Base-by-base conservation (phyloP, 64 coral and sea anemone species). In the Astreopora myriophthalma region DNA sequence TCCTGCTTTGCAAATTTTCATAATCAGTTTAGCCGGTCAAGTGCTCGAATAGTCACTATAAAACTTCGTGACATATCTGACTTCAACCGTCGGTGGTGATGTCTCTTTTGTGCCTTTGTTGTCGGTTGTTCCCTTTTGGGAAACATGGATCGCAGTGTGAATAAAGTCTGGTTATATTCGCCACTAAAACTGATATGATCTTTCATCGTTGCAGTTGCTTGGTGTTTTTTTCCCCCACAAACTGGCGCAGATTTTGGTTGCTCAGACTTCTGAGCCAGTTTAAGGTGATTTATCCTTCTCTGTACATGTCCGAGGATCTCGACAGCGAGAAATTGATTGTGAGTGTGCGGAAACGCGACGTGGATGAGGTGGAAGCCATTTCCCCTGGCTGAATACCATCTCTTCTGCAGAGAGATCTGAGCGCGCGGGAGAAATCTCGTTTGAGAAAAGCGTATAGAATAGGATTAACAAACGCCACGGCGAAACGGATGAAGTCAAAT, bases 381-480 rank as follows among this genome's bases (percentile, higher is more conserved):
- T 97, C 91, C 3, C 48, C 79, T 1, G 71, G 78, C 27, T 83
- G 80, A 12, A 97, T 22, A 2, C 74, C 88, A 40, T 93, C 92
- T 39, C 92, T 87, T 36, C 44, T 93, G 7, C 89, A 34, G 14
- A 97, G 48, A 0, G 92, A 97, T 28, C 28, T 31, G 0, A 97
- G 86, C 4, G 95, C 92, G 17, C 87, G 80, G 13, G 95, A 94
- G 76, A 97, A 97, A 81, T 97, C 95, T 67, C 92, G 69, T 65
- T 97, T 97, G n/a, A 97, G 88, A 71, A 97, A 97, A 11, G 95
- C 93, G 92, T 97, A 97, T 17, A 97, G 34, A 73, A 97, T 86
- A 24, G 95, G 95, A 66, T 97, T 97, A 22, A 94, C 39, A 39
- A 94, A 85, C 23, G 91, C 88, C 13, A 94, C 87, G 17, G 95